These are phyloP conservation scores for Trichonephila inaurata DNA, from an alignment of 1,140 invertebrate species.

Conservation along the genomic window DNA sequence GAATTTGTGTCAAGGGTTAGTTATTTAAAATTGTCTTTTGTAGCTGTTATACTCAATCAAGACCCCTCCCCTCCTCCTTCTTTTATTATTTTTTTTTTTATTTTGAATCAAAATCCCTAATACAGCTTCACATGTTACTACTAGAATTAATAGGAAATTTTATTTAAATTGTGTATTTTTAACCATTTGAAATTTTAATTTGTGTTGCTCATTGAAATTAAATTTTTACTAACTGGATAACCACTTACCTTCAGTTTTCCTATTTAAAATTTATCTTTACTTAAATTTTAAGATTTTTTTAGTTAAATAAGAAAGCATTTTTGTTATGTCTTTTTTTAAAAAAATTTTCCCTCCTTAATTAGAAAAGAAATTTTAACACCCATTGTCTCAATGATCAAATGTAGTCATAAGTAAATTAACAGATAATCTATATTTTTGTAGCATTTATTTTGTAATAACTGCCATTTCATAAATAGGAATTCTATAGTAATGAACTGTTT, in stretches of 20 bases:
- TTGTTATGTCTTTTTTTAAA: no score
- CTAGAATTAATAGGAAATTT: neutral
- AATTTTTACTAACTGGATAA: neutral
- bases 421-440: neutral
- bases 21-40: neutral
- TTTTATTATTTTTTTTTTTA: no score
- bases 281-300: no score
- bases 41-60: neutral
- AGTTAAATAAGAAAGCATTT: no score
- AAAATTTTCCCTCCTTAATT: no score
- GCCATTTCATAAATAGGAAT: neutral
- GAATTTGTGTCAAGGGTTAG: neutral
- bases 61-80: no score
- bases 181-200: neutral
- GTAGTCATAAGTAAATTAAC: neutral
- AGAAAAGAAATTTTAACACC: neutral
- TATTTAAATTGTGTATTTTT: slow-evolving; percentile 9
- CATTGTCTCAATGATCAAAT: slow-evolving; percentile 7
- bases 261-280: neutral
- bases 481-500: neutral
- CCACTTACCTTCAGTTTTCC: neutral
- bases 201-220: neutral
- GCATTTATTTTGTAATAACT: slow-evolving; percentile 28
- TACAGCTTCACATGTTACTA: neutral
- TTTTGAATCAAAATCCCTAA: neutral